These are phyloP conservation scores for Enoplosus armatus DNA, from an alignment of 2,797 vertebrate species.

Conservation along the genomic window DNA sequence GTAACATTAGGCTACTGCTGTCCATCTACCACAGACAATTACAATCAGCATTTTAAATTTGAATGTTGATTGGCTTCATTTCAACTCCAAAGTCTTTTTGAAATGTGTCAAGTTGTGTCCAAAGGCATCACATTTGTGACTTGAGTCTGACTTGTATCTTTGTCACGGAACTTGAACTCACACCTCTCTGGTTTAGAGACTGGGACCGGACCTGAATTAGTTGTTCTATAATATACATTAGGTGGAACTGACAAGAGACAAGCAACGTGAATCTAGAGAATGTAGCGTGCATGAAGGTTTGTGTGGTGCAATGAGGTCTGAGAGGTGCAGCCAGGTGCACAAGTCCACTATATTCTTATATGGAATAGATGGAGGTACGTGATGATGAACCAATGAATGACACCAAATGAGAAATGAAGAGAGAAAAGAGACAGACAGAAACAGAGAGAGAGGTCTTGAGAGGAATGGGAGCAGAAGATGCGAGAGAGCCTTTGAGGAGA, in stretches of 20 bases:
- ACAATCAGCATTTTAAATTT: too few relatives aligned
- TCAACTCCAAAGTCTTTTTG: slow-evolving; percentile 5
- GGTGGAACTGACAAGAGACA: slow-evolving; percentile 3
- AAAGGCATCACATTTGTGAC: neutral
- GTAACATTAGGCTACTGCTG: neutral
- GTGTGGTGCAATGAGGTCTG: slow-evolving; percentile 15
- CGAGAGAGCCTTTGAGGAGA: slow-evolving; percentile 70
- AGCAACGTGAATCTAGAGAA: slow-evolving; percentile 3
- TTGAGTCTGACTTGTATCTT: neutral
- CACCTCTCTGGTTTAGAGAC: slow-evolving; percentile 4
- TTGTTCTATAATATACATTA: neutral
- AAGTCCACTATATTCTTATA: slow-evolving; percentile 18
- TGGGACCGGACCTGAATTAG: neutral
- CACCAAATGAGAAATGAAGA: slow-evolving; percentile 37
- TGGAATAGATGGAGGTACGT: slow-evolving; percentile 17
- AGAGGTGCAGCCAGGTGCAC: slow-evolving; percentile 29
- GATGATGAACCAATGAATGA: slow-evolving; percentile 15
- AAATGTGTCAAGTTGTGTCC: neutral
- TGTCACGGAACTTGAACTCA: neutral
- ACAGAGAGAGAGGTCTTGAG: slow-evolving; percentile 52
- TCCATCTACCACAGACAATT: neutral
- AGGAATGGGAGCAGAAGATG: slow-evolving; percentile 76
- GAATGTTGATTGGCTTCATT: neutral
- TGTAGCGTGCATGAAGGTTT: neutral
- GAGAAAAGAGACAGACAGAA: slow-evolving; percentile 42